Evolutionary conservation across 2,797 vertebrate species (phyloP), one percentile per base, ranked within the genome.

Genomic region (Delichon dasypus): DNA sequence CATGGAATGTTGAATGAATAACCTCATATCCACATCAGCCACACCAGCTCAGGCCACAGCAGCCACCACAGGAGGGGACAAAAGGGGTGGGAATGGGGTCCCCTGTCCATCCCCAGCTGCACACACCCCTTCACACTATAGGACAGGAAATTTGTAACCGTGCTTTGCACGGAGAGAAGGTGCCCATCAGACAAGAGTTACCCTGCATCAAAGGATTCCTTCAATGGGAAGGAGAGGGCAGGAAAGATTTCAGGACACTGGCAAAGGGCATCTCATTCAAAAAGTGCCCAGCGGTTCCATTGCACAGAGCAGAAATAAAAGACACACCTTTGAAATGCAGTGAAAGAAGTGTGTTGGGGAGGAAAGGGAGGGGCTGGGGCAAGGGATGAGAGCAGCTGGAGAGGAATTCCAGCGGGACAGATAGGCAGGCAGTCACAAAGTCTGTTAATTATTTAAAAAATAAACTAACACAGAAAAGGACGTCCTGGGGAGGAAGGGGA

Each of bases 361-460:
- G 48, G 64, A 76, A 64, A 72, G 29, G 88, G 85, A 94, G 74
- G 83, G 64, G 55, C 32, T 70, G 71, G 47, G 50, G 47, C 60
- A 58, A 77, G 66, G 20, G 61, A 58, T 55, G 88, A 68, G 89
- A 96, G 85, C 93, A 97, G 93, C 90, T 85, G 93, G 78, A 91
- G 58, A 88, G 51, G 71, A 93, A 91, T 94, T 96, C 90, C 95
- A 83, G 65, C 0, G 85, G 77, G 95, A 95, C 27, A 21, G 70
- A 81, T 34, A 90, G 88, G 54, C 78, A 95, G 60, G 67, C 94
- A 94, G 94, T 77, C 90, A 71, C 91, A 81, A 55, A 93, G 92
- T 19, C 93, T 90, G 91, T 96, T 95, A 97, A 97, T 97, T 97
- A 96, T 96, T 96, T 74, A 96, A 95, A 96, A 97, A 97, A 96